Evolutionary conservation across 1,140 invertebrate genomes (phyloP), one percentile per base, ranked within the genome.

Genomic region (Xylocopa sonorina): DNA sequence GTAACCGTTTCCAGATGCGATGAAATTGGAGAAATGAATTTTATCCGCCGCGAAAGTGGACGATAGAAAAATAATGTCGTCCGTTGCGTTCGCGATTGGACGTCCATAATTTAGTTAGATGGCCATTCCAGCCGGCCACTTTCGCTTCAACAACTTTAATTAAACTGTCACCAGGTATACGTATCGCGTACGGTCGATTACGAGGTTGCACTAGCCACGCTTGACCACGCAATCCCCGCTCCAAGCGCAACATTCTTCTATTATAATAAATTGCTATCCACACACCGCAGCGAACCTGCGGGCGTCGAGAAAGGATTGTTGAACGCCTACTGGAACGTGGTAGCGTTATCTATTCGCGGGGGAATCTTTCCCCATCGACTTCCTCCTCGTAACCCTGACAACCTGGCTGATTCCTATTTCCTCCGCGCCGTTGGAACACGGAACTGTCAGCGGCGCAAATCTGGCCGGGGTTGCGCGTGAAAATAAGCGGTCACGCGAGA

Each of bases 181-280:
- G 16, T 18, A 5, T 24, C 18, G 18, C 46, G 5, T 32, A 1
- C 18, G 38, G 46, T 66, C 63, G 16, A 27, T 66, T 66, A 14
- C 41, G 10, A 29, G 43, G 63, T 32, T 48, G 63, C 63, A 27
- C 32, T 34, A n/a, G n/a, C n/a, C n/a, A 32, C 32, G 27, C 46
- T n/a, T 18, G 55, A 57, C 55, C 50, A 27, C 50, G 60, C 29
- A 57, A 67, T 83, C 73, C 60, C 75, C 57, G 64, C 74, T 73
- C 50, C 34, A 32, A 57, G 55, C 63, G n/a, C 48, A 48, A 73
- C 50, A 55, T 64, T 67, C 62, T 79, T 78, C 62, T 41, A 48
- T 55, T 68, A 62, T 34, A 48, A 78, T 63, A 83, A 83, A 83
- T 83, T 73, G 62, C 75, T 83, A 73, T 83, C 55, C 75, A 50